Percentiles rank a stretch among this genome's conserved stretches.
These are phyloP conservation scores for Orchesellides sinensis DNA, from an alignment of 2,888 invertebrate genomes.

Conservation along the genomic window DNA sequence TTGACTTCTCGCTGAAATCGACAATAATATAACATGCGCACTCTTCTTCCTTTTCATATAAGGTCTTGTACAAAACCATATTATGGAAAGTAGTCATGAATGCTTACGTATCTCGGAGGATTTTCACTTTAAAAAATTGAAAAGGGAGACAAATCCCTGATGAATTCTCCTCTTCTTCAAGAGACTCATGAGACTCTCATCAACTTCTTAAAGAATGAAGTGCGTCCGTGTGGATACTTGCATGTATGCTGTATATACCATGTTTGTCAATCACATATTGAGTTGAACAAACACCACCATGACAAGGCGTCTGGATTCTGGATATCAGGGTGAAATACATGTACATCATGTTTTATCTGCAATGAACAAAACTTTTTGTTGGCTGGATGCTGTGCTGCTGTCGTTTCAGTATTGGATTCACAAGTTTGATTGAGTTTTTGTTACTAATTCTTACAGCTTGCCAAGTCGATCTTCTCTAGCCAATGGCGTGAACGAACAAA, in stretches of 20 bases:
- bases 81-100: background rate
- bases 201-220: background rate
- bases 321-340: background rate
- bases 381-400: background rate
- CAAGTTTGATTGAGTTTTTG: slow-evolving; percentile 12
- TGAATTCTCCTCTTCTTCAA: slow-evolving; percentile 21
- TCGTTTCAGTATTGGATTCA: background rate
- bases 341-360: background rate
- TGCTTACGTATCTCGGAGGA: background rate
- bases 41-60: slow-evolving; percentile 15
- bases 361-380: slow-evolving; percentile 5
- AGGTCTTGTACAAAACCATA: slow-evolving; percentile 11
- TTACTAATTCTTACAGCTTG: background rate
- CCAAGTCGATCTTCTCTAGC: background rate
- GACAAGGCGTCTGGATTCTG: background rate
- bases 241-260: slow-evolving; percentile 12
- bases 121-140: slow-evolving; percentile 53
- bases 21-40: background rate
- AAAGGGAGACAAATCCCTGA: slow-evolving; percentile 44
- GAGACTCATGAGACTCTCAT: slow-evolving; percentile 16
- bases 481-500: too few relatives aligned
- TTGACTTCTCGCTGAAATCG: slow-evolving; percentile 20
- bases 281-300: background rate
- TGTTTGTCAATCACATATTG: slow-evolving; percentile 44
- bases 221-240: background rate